Base-by-base conservation (phyloP, 2,113 vertebrate species). In the Diphyllodes magnificus region DNA sequence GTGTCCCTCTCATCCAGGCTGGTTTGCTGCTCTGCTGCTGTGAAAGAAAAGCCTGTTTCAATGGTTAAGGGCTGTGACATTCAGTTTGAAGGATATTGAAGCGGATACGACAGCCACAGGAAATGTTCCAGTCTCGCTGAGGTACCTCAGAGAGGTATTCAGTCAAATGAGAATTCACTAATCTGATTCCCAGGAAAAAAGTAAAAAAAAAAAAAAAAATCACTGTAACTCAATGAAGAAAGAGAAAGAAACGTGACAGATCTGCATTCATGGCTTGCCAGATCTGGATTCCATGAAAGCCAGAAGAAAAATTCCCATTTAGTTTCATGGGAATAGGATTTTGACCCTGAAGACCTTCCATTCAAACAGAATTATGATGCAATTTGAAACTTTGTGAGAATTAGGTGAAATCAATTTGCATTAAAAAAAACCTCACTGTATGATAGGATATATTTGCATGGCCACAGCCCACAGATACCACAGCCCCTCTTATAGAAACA, bases 1-100 rank as follows among this genome's bases (percentile, higher is more conserved):
- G 65, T 86, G 82, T 82, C 73, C 72, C 45, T 96, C 93, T 86
- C 93, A 88, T 96, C 89, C 92, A 93, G 63, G 40, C 94, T 77
- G 84, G 71, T 79, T 94, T 92, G 76, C 77, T 90, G 66, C 37
- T 88, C 40, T 94, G 70, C 56, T 94, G 83, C 90, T 84, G 71
- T 96, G 91, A 95, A 94, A 94, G 93, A 60, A 94, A 95, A 90
- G 91, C 45, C 82, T 95, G 50, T 92, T 93, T 75, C 65, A 85
- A 70, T 64, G 61, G 90, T 85, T 93, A 83, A 84, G 87, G 70
- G 50, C 76, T 79, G 63, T 51, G 65, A 73, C 56, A 42, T 60
- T 84, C n/a, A 31, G 90, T 94, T 82, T 95, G 87, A 95, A 96
- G 93, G 81, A 92, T 91, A 76, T 37, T 93, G 81, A 93, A 81